Conservation (phyloP, 2,797 vertebrate species). For the Platalea minor region DNA sequence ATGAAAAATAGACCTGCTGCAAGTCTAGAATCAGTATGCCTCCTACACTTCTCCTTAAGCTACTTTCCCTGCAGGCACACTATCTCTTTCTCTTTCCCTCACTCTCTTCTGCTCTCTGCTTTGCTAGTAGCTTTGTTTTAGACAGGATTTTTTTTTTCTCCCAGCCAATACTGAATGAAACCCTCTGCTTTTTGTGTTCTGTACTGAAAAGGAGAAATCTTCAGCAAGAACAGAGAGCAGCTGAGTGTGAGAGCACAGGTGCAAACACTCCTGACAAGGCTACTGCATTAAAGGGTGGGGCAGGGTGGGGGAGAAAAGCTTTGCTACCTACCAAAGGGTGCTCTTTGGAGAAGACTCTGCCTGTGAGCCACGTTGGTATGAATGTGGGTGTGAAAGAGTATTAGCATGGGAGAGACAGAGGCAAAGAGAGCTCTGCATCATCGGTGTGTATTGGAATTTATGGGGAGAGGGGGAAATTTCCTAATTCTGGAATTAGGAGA, state of each 20-base stretch:
- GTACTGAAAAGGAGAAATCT: neutral
- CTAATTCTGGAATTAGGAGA: neutral
- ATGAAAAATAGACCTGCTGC: constrained; percentile 43
- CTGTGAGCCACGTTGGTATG: fast-evolving
- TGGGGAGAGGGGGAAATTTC: neutral
- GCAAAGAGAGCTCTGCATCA: neutral
- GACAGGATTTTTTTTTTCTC: neutral
- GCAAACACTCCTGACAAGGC: neutral
- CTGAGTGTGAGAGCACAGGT: neutral
- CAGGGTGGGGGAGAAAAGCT: fast-evolving
- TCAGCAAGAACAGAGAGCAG: neutral
- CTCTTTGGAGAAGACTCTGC: neutral
- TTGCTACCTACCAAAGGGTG: neutral
- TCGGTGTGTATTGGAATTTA: neutral
- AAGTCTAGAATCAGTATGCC: constrained; percentile 14
- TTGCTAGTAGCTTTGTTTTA: neutral
- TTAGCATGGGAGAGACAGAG: neutral
- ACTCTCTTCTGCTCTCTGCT: neutral
- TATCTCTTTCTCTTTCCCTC: neutral
- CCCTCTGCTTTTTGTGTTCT: neutral
- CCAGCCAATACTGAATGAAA: neutral
- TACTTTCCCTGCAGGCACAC: neutral
- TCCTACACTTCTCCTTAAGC: constrained; percentile 21
- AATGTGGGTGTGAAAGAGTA: neutral
- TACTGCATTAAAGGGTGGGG: neutral